Conservation (phyloP, 30 jellyfish, hydroid and myxozoan genomes). For the Turritopsis rubra region DNA sequence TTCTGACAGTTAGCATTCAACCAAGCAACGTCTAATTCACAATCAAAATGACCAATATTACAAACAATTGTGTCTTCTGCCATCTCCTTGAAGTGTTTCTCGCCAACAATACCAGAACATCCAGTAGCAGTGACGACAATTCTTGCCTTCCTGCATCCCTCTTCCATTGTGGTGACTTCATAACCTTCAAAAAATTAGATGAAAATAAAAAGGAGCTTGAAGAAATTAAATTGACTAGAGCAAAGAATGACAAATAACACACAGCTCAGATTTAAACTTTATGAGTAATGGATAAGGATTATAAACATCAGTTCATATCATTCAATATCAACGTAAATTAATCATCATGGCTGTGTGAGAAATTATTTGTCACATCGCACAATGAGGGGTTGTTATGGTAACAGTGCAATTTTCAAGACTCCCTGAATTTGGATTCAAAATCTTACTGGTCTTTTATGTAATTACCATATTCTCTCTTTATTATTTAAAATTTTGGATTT, state of each 20-base stretch:
- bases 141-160: slow-evolving; percentile 63
- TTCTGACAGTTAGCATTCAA: slow-evolving; percentile 58
- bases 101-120: slow-evolving; percentile 60
- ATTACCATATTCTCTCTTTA: too few species aligned
- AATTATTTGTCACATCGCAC: too few species aligned
- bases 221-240: background rate
- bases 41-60: slow-evolving; percentile 95
- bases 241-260: background rate
- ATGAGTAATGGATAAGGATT: background rate
- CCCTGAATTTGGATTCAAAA: too few species aligned
- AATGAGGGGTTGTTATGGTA: too few species aligned
- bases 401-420: too few species aligned
- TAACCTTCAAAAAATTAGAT: slow-evolving; percentile 34
- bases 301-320: background rate
- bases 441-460: too few species aligned
- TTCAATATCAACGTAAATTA: background rate
- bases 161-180: slow-evolving; percentile 90
- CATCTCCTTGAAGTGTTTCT: slow-evolving; percentile 73
- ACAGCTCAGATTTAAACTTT: background rate
- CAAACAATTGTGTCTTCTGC: slow-evolving; percentile 93
- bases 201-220: background rate
- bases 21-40: slow-evolving; percentile 92
- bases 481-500: too few species aligned
- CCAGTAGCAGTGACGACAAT: slow-evolving; percentile 96
- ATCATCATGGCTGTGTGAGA: slow-evolving; percentile 6